Conservation (phyloP, 2,888 invertebrate species). For the Xylota segnis region DNA sequence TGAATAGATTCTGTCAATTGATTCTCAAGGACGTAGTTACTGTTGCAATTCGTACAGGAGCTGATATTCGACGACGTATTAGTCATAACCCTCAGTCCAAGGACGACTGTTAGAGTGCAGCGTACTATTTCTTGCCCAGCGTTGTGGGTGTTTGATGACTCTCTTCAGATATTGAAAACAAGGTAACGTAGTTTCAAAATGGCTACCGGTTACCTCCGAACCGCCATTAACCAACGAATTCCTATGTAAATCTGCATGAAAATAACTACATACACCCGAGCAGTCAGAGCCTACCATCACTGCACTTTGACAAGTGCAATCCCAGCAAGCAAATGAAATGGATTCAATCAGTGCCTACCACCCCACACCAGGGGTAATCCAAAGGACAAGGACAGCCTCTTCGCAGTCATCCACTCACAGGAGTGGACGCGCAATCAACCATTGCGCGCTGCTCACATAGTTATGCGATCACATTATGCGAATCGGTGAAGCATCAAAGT, state of each 20-base stretch:
- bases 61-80: too few species aligned
- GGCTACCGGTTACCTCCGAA: constrained; percentile 38
- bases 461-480: constrained; percentile 77
- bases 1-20: too few species aligned
- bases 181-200: not conserved
- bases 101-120: too few species aligned
- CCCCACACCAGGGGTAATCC: constrained; percentile 48
- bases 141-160: too few species aligned
- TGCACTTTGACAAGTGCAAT: constrained; percentile 61
- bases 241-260: constrained; percentile 70
- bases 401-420: constrained; percentile 5
- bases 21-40: too few species aligned
- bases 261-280: constrained; percentile 64
- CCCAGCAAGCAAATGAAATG: constrained; percentile 66
- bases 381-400: constrained; percentile 36
- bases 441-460: constrained; percentile 54
- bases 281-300: constrained; percentile 49
- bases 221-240: constrained; percentile 62
- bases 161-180: too few species aligned
- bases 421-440: constrained; percentile 44
- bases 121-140: too few species aligned
- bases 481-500: constrained; percentile 78
- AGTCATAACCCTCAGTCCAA: too few species aligned
- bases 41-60: too few species aligned
- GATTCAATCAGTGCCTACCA: constrained; percentile 65